Base-by-base conservation (phyloP, 64 coral and sea anemone genomes). In the Astreopora myriophthalma region DNA sequence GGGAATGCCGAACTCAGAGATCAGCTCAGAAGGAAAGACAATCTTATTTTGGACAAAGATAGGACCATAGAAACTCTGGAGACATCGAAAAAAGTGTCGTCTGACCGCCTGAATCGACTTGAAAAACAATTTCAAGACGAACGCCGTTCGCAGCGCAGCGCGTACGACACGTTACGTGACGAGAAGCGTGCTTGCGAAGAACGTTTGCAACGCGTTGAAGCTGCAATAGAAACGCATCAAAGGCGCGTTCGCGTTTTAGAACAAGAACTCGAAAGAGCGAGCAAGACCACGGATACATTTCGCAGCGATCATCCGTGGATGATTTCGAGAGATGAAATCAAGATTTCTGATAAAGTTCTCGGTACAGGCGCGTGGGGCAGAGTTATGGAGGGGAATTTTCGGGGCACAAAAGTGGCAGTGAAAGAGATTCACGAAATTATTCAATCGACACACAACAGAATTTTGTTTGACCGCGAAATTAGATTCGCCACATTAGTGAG, bases 391-490 rank as follows among this genome's bases (percentile, higher is more conserved):
- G 95, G 95, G 23, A 94, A 58, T 55, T 96, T 96, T 90, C 95
- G 91, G 27, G 95, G 95, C 12, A 94, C 36, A 13, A 58, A 79
- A 60, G 95, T 96, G 3, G 95, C 95, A 0, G 95, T 96, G 9
- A 96, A 96, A 86, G 87, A 93, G 74, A 88, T 96, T 35, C 95
- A 96, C 80, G 86, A 96, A 55, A 68, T 96, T 23, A 93, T 96
- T 60, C 73, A 85, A 19, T 96, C 95, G n/a, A 42, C 87, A 2
- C 95, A 96, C 32, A 96, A 96, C 64, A 75, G 90, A 55, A 51
- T 49, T 1, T 20, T 94, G 8, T 94, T 96, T 49, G 95, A 96
- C 16, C 80, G 92, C 13, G 95, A 96, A 93, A 96, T 96, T 20
- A 93, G 86, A 2, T 93, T 96, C 37, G 91, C 87, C 14, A 93